Percentiles rank a stretch among this genome's conserved stretches.
Conservation (phyloP, 2,888 invertebrate species). For the Abscondita cerata region DNA sequence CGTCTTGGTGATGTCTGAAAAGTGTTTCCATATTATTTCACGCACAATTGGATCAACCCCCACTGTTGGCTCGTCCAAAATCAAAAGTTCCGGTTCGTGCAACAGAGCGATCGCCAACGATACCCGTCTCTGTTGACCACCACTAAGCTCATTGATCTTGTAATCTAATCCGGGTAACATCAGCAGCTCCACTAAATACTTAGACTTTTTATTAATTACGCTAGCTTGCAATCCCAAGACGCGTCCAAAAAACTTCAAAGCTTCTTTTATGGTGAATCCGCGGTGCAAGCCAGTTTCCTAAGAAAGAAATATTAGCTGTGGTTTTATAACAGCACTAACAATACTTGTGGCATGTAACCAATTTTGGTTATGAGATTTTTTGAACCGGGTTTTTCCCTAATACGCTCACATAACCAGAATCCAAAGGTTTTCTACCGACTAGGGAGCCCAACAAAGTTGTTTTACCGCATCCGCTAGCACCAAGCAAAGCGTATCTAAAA, state of each 20-base stretch:
- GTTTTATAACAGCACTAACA: not conserved
- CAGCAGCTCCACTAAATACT: slow-evolving; percentile 31
- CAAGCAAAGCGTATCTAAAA: slow-evolving; percentile 3
- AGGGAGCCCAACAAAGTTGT: not conserved
- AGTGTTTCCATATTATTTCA: slow-evolving; percentile 85
- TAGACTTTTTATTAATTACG: slow-evolving; percentile 45
- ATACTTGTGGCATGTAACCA: slow-evolving; percentile 9
- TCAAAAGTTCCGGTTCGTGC: slow-evolving; percentile 88
- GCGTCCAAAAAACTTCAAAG: slow-evolving; percentile 48
- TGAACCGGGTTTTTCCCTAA: not conserved
- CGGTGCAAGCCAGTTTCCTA: slow-evolving; percentile 57
- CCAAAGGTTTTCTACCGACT: not conserved
- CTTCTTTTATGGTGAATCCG: slow-evolving; percentile 53
- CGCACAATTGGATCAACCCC: slow-evolving; percentile 90
- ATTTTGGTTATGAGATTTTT: not conserved
- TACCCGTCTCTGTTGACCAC: slow-evolving; percentile 88
- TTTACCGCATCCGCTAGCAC: slow-evolving; percentile 8
- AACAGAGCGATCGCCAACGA: slow-evolving; percentile 88
- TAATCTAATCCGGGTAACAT: slow-evolving; percentile 49
- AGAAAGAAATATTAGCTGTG: slow-evolving; percentile 26
- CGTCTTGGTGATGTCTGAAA: slow-evolving; percentile 78
- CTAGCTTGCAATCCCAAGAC: slow-evolving; percentile 52
- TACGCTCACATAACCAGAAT: not conserved
- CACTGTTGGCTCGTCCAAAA: slow-evolving; percentile 92
- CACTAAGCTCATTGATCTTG: slow-evolving; percentile 78